Evolutionary conservation across 2,888 invertebrate species (phyloP), one percentile per base, ranked within the genome.

Genomic region (Drosophila engyochracea): DNA sequence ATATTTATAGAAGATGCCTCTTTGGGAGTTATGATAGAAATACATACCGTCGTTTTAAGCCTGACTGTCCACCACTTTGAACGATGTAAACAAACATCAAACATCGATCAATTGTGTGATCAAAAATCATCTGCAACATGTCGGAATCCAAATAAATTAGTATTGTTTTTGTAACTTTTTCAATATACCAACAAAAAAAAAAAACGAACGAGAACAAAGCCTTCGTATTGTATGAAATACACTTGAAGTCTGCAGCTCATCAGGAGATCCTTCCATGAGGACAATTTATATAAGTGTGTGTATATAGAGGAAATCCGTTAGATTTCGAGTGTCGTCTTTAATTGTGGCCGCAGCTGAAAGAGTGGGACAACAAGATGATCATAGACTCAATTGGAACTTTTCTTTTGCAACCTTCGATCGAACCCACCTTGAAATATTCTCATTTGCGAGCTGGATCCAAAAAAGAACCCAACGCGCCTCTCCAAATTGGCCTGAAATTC

Each of bases 291-390:
- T 65, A 70, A 67, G 51, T 47, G 44, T 47, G 47, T 47, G 16
- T 25, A 47, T 57, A 66, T 60, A 57, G 57, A 33, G 63, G 75
- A 81, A 72, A 79, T 70, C 60, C 69, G 39, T 58, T 70, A 39
- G 66, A 70, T 74, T 69, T 73, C 70, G 65, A 68, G 81, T 47
- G 67, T 78, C 80, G 64, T 80, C 76, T 54, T 55, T 67, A 63
- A 63, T 68, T 69, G 66, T 72, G 74, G 80, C 72, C 70, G 76
- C 70, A 73, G 69, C 83, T 83, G 83, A 85, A 82, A 82, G 60
- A 83, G 77, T 76, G 80, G 74, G 74, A 76, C 79, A 82, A 85
- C 79, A 82, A 85, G 63, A 81, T 74, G 83, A 80, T 79, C 76
- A 85, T 74, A 76, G 74, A 72, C 80, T 80, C 83, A 74, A 69